Evolutionary conservation across 2,797 vertebrate species (phyloP).

Genomic region (Syngnathus rostellatus): DNA sequence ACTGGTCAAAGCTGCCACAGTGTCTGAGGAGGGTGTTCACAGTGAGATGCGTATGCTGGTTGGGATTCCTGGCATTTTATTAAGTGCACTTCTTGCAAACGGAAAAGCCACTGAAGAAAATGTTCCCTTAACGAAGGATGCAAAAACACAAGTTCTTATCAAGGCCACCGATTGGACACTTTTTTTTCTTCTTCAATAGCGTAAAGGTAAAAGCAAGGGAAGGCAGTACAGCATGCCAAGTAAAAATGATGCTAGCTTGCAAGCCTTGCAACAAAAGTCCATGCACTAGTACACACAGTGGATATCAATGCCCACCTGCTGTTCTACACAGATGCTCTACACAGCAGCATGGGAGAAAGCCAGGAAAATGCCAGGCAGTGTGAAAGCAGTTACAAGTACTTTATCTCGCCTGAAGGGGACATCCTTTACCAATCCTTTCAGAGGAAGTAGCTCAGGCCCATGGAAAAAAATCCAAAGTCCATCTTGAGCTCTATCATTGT

Average conservation of each 20-base stretch:
- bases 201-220: neutral
- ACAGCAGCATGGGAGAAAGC: no score
- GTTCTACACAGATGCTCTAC: no score
- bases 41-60: neutral
- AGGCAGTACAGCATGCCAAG: neutral
- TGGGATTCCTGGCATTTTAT: neutral
- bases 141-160: neutral
- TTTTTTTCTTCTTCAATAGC: no score
- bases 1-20: slow-evolving; percentile 6
- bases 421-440: no score
- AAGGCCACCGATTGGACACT: neutral
- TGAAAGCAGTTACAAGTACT: no score
- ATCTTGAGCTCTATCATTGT: neutral
- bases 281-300: neutral
- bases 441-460: no score
- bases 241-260: neutral
- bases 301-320: no score
- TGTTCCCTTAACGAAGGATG: neutral
- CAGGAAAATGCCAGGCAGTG: no score
- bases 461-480: no score
- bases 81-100: neutral
- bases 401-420: no score
- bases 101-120: slow-evolving; percentile 1
- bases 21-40: neutral
- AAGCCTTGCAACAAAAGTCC: no score